These are phyloP conservation scores for Galagoides demidoff DNA, from an alignment of 2,797 vertebrate genomes.

Conservation along the genomic window DNA sequence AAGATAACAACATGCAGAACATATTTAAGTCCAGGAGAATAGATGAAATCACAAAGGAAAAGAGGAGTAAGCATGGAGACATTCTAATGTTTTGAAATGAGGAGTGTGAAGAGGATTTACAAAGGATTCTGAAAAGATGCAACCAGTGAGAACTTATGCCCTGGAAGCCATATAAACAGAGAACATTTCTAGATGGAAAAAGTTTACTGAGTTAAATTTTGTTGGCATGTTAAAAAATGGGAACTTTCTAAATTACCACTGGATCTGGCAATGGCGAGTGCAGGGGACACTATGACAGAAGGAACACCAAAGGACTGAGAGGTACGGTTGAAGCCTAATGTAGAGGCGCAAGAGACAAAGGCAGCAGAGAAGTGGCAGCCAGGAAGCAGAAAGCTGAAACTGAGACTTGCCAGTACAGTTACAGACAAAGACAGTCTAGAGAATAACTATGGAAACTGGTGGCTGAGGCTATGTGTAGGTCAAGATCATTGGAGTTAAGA, in stretches of 20 bases:
- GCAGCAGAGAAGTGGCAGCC: neutral
- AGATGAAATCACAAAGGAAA: conserved; percentile 4
- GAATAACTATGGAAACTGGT: neutral
- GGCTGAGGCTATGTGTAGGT: neutral
- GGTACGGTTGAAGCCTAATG: neutral
- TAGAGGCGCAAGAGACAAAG: neutral
- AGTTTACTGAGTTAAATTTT: neutral
- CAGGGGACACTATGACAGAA: neutral
- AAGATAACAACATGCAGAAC: conserved; percentile 19
- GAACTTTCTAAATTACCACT: neutral
- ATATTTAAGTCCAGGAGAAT: conserved; percentile 18
- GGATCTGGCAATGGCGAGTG: neutral
- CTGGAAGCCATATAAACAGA: neutral
- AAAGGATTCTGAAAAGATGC: neutral
- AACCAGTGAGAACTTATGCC: neutral
- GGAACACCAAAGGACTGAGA: neutral
- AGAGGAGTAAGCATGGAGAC: neutral
- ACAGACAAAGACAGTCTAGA: neutral
- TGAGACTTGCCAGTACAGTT: neutral
- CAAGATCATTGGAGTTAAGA: neutral
- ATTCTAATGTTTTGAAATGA: neutral
- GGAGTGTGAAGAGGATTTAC: neutral
- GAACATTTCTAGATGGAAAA: neutral
- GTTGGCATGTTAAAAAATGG: conserved; percentile 1
- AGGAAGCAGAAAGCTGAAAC: neutral